Base-by-base conservation (phyloP, 1,140 invertebrate genomes). In the Bilobella aurantiaca region DNA sequence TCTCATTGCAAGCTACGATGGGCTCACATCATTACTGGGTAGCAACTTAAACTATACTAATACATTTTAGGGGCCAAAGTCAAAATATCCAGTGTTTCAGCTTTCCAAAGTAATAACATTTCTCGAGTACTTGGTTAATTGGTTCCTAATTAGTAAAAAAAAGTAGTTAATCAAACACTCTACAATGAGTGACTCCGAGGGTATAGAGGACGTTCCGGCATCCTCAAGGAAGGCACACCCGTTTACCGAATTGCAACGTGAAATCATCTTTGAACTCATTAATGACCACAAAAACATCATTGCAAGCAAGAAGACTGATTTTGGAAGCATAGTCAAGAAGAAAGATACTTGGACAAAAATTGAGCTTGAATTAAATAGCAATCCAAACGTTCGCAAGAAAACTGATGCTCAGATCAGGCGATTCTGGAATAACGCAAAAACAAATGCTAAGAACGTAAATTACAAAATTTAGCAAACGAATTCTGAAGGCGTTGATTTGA, bases 391-490 rank as follows among this genome's bases (percentile, higher is more conserved):
- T n/a, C 34, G 31, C 8, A 63, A 63, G 46, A 12, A 25, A 28
- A 56, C 23, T 16, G 3, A 32, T 27, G 29, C 12, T 27, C 63
- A 64, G 31, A n/a, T 64, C 8, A 58, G 59, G 37, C 56, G 21
- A 27, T 32, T 8, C 14, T 64, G 46, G 49, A 23, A 60, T 21
- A 64, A 64, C 30, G 2, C 30, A 1, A 64, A 64, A 30, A 8
- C 5, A 59, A 37, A 3, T 23, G 30, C 63, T 23, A 64, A 64
- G 42, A 64, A 64, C 53, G n/a, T 23, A 8, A 5, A 31, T 57
- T 28, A 57, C 27, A 57, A 57, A 57, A 57, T 21, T 12, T 12
- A 23, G 21, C 8, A 12, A 12, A 21, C 23, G 16, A 28, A 32
- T 21, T 34, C 14, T 21, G 8, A 8, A n/a, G n/a, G n/a, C 12